Conservation (phyloP, 2,797 vertebrate species). For the Moxostoma hubbsi region DNA sequence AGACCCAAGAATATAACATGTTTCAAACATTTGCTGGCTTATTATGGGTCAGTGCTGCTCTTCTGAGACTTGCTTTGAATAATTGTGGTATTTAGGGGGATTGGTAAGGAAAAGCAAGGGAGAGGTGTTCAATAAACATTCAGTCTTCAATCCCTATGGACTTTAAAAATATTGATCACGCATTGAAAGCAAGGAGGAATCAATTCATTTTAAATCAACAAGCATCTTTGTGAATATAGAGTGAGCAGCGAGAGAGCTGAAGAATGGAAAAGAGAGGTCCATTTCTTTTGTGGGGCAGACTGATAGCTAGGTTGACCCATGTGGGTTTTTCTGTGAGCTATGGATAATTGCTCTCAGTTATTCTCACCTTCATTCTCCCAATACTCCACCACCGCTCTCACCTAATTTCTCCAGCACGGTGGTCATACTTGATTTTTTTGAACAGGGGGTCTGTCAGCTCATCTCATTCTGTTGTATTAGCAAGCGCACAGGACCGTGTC, state of each 20-base stretch:
- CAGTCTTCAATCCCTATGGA: conserved; percentile 48
- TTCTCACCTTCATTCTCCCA: conserved; percentile 48
- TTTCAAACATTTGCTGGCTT: not conserved
- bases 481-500: conserved; percentile 73
- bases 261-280: conserved; percentile 12
- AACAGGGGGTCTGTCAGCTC: conserved; percentile 8
- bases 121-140: conserved; percentile 60
- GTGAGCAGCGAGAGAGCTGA: conserved; percentile 38
- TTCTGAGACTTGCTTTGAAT: conserved; percentile 21
- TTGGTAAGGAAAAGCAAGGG: conserved; percentile 4
- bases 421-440: conserved; percentile 27
- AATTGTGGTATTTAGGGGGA: conserved; percentile 1
- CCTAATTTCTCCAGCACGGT: conserved; percentile 22
- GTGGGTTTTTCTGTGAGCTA: too few relatives aligned
- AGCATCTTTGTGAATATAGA: conserved; percentile 20
- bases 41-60: not conserved
- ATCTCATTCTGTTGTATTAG: conserved; percentile 64
- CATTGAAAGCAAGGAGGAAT: conserved; percentile 58
- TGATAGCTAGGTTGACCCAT: conserved; percentile 12
- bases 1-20: not conserved
- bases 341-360: conserved; percentile 8
- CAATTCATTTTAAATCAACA: conserved; percentile 60
- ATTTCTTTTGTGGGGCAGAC: conserved; percentile 32
- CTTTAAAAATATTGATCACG: conserved; percentile 63
- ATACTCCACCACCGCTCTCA: conserved; percentile 30